These are phyloP conservation scores for Eupleurogrammus muticus DNA, from an alignment of 2,797 vertebrate genomes.

Conservation along the genomic window DNA sequence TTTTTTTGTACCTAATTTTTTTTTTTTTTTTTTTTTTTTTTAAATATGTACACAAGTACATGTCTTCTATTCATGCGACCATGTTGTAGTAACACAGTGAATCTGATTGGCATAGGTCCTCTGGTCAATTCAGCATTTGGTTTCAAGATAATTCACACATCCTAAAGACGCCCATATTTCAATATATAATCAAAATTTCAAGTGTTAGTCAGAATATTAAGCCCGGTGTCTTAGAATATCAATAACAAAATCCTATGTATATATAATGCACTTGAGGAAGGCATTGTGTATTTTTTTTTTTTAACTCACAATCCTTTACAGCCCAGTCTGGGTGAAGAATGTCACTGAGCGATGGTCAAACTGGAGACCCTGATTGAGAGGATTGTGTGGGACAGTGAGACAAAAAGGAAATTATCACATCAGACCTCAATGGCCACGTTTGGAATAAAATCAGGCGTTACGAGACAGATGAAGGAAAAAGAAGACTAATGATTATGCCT, in stretches of 20 bases:
- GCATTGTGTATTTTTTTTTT: slow-evolving; percentile 67
- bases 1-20: slow-evolving; percentile 41
- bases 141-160: slow-evolving; percentile 74
- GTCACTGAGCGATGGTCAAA: slow-evolving; percentile 58
- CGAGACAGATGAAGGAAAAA: slow-evolving; percentile 41
- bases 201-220: slow-evolving; percentile 77
- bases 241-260: slow-evolving; percentile 71
- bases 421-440: slow-evolving; percentile 30
- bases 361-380: slow-evolving; percentile 72
- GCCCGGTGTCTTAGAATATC: slow-evolving; percentile 73
- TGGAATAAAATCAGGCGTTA: slow-evolving; percentile 44
- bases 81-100: slow-evolving; percentile 70
- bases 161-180: slow-evolving; percentile 62
- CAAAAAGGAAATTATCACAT: slow-evolving; percentile 47
- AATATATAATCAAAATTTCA: slow-evolving; percentile 76
- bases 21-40: slow-evolving; percentile 22
- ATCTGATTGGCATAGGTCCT: slow-evolving; percentile 77
- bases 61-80: slow-evolving; percentile 56
- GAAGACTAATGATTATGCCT: slow-evolving; percentile 33
- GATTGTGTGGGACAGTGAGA: slow-evolving; percentile 53
- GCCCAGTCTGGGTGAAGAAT: slow-evolving; percentile 72
- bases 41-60: slow-evolving; percentile 75
- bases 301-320: slow-evolving; percentile 71
- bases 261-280: slow-evolving; percentile 84
- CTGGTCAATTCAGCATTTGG: slow-evolving; percentile 79